Evolutionary conservation across 2,797 vertebrate genomes (phyloP).

Genomic region (Cyclura pinguis): DNA sequence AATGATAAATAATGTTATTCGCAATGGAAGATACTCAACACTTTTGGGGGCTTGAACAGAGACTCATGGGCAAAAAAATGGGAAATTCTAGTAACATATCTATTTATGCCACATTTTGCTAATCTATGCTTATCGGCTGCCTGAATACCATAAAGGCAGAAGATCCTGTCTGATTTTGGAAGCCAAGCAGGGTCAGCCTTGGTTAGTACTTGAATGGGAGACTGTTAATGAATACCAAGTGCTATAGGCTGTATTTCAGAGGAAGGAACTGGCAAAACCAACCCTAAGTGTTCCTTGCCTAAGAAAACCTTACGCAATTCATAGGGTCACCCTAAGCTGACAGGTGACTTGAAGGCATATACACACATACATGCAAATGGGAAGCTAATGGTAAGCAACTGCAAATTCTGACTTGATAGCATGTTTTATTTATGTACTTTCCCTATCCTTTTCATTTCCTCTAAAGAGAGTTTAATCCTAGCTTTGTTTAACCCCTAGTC

Average conservation of each 20-base stretch:
- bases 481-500: neutral
- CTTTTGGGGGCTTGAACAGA: neutral
- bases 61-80: neutral
- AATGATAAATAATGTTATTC: neutral
- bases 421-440: neutral
- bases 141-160: too few relatives aligned
- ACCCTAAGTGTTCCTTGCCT: too few relatives aligned
- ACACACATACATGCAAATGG: neutral
- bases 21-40: neutral
- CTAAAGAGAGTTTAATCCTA: constrained; percentile 4
- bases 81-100: neutral
- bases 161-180: too few relatives aligned
- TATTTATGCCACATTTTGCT: neutral
- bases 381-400: neutral
- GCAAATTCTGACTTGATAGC: neutral
- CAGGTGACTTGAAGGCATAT: too few relatives aligned
- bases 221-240: too few relatives aligned
- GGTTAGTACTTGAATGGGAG: too few relatives aligned
- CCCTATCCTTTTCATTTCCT: neutral
- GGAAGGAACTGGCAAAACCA: too few relatives aligned
- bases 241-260: too few relatives aligned
- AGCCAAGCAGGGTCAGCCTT: too few relatives aligned
- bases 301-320: too few relatives aligned
- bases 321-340: too few relatives aligned
- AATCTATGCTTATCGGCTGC: neutral